phyloP scores from a whole-genome alignment of 2,888 invertebrate species.

The Podotricha telesiphe region DNA sequence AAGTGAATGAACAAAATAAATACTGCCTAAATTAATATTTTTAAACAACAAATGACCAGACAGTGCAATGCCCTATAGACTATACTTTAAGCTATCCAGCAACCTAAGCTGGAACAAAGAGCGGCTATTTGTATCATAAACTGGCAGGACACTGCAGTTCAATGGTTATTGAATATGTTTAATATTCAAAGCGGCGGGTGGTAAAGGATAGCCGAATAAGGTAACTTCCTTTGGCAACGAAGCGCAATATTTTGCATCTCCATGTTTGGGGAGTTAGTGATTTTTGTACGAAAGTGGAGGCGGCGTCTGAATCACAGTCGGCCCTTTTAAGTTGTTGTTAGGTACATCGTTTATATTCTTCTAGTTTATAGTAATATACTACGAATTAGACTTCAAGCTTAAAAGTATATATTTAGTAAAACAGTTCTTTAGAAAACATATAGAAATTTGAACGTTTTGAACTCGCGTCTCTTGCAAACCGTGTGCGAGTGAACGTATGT shows the following conservation, averaged over 20 bases:
- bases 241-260: constrained; percentile 59
- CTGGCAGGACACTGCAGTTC: constrained; percentile 31
- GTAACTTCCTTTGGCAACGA: constrained; percentile 58
- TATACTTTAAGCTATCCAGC: background rate
- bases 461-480: no score
- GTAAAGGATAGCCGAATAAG: constrained; percentile 58
- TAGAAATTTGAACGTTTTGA: no score
- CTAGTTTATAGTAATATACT: background rate
- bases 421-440: no score
- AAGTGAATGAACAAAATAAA: no score
- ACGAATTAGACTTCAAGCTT: background rate
- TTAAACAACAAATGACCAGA: background rate
- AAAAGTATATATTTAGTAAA: no score
- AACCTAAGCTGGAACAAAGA: constrained; percentile 28
- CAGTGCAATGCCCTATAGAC: background rate
- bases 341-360: background rate
- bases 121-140: constrained; percentile 33
- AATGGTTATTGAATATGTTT: constrained; percentile 45
- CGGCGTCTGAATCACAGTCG: constrained; percentile 4
- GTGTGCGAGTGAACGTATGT: no score
- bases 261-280: constrained; percentile 48
- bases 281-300: constrained; percentile 20
- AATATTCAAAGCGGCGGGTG: constrained; percentile 47
- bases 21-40: no score
- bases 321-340: constrained; percentile 1